These are phyloP conservation scores for Trissolcus japonicus DNA, from an alignment of 2,888 invertebrate species.

Conservation along the genomic window DNA sequence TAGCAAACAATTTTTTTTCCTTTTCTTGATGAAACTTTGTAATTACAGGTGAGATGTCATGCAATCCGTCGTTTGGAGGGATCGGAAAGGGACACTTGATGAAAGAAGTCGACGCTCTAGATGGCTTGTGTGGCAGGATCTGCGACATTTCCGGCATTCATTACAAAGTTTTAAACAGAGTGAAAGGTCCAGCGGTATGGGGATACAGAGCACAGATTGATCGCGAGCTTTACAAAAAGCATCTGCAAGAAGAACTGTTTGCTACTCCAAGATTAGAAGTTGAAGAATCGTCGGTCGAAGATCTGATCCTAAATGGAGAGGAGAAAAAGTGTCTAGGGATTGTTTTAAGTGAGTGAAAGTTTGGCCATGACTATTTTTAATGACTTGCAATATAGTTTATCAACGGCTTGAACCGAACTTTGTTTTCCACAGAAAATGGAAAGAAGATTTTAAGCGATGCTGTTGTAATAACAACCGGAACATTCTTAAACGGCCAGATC, in stretches of 20 bases:
- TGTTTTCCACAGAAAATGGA: constrained; percentile 77
- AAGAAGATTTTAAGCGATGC: constrained; percentile 79
- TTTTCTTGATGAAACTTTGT: background rate
- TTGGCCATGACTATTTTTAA: background rate
- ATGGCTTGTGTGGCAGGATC: constrained; percentile 88
- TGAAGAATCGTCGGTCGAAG: constrained; percentile 85
- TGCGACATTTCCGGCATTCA: constrained; percentile 89
- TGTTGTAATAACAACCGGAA: constrained; percentile 91
- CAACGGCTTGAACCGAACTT: background rate
- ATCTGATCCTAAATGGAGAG: constrained; percentile 80
- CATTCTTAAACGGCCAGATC: constrained; percentile 90
- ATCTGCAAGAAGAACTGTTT: constrained; percentile 85
- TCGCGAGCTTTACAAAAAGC: constrained; percentile 84
- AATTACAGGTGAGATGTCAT: constrained; percentile 90
- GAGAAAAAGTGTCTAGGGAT: constrained; percentile 77
- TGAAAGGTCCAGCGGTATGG: constrained; percentile 93
- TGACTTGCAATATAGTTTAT: too few relatives aligned
- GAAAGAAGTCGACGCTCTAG: constrained; percentile 91
- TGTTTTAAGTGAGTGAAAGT: constrained; percentile 75
- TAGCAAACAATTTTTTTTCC: background rate
- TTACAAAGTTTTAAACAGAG: constrained; percentile 87
- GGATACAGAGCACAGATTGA: constrained; percentile 93
- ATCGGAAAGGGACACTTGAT: constrained; percentile 94
- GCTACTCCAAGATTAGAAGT: constrained; percentile 82
- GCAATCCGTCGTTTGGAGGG: constrained; percentile 95